Percentiles rank a stretch among this genome's conserved stretches.
phyloP scores from a whole-genome alignment of 53 echinoderm and acorn worm genomes.

The Zoroaster sp. region DNA sequence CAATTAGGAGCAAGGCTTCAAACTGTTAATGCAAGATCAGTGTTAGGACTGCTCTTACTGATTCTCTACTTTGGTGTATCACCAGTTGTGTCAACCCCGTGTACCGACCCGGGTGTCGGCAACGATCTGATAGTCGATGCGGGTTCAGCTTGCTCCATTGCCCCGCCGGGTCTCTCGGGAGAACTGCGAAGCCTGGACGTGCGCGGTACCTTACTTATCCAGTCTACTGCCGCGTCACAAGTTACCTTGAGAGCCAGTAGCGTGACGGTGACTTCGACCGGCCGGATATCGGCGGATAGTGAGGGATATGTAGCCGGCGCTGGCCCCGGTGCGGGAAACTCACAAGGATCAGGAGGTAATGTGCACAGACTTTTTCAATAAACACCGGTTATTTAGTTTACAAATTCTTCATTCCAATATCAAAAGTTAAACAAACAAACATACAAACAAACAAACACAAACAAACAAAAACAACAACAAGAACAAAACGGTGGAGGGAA shows the following conservation, averaged over 20 bases:
- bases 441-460: no score
- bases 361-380: neutral
- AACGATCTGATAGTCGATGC: conserved; percentile 16
- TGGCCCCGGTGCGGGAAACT: conserved; percentile 59
- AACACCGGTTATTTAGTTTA: no score
- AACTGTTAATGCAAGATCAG: neutral
- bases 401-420: no score
- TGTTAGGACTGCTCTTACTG: neutral
- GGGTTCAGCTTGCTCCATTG: conserved; percentile 35
- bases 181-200: conserved; percentile 23
- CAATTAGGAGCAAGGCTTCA: neutral
- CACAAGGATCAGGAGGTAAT: conserved; percentile 56
- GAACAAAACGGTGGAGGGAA: no score
- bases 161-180: conserved; percentile 9
- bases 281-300: conserved; percentile 49
- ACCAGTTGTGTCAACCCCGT: neutral
- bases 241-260: conserved; percentile 25
- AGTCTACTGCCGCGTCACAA: conserved; percentile 7
- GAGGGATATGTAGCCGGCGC: conserved; percentile 14
- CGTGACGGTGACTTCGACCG: conserved; percentile 38
- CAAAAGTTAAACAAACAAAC: no score
- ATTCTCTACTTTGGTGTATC: neutral
- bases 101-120: neutral
- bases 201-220: conserved; percentile 42
- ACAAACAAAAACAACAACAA: no score